phyloP scores from a whole-genome alignment of 2,113 vertebrate genomes.

The Gymnobelideus leadbeateri region DNA sequence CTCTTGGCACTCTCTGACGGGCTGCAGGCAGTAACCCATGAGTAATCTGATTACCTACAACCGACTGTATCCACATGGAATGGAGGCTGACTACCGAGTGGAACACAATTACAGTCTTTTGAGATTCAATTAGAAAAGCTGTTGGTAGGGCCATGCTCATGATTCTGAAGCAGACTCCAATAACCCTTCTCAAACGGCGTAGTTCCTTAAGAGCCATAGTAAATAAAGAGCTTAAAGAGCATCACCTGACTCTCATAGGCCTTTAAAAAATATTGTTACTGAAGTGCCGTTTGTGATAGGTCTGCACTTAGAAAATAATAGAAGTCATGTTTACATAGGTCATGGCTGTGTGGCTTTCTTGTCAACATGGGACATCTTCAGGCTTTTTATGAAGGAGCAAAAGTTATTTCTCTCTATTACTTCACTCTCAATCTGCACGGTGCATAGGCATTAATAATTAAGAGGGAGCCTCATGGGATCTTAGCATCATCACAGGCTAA shows the following conservation, averaged over 20 bases:
- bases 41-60: conserved; percentile 88
- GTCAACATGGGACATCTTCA: not conserved
- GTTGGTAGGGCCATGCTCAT: conserved; percentile 69
- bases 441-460: conserved; percentile 23
- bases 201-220: conserved; percentile 78
- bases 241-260: conserved; percentile 52
- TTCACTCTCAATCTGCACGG: conserved; percentile 26
- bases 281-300: conserved; percentile 36
- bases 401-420: conserved; percentile 47
- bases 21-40: conserved; percentile 86
- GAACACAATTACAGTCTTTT: conserved; percentile 74
- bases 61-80: conserved; percentile 81
- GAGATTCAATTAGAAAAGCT: conserved; percentile 83
- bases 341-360: not conserved
- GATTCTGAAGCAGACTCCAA: conserved; percentile 78
- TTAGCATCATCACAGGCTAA: conserved; percentile 20
- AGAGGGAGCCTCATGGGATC: conserved; percentile 8
- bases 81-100: conserved; percentile 77
- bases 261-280: conserved; percentile 30
- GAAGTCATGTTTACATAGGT: conserved; percentile 4
- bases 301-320: conserved; percentile 44
- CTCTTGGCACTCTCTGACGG: conserved; percentile 83
- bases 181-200: conserved; percentile 69
- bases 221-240: conserved; percentile 76
- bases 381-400: conserved; percentile 5